phyloP scores from a whole-genome alignment of 2,113 vertebrate species.

The Crotophaga sulcirostris region DNA sequence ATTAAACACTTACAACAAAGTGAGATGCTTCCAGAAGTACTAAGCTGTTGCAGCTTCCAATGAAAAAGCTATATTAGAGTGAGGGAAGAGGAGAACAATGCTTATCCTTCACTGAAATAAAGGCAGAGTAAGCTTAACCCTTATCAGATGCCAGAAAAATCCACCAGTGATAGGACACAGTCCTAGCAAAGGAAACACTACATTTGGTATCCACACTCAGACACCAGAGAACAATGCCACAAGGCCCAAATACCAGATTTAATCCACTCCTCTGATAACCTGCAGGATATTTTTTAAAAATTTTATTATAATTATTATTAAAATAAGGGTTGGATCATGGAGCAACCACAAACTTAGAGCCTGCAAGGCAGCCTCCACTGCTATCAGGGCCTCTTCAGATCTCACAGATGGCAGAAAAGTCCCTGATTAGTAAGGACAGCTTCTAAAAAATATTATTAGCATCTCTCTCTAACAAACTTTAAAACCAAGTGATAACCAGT shows the following conservation, averaged over 20 bases:
- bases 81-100: background rate
- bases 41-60: background rate
- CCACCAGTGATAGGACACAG: background rate
- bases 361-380: background rate
- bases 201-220: background rate
- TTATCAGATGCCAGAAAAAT: background rate
- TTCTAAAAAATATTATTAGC: background rate
- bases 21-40: background rate
- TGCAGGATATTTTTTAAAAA: background rate
- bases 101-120: background rate
- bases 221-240: background rate
- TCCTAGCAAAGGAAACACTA: background rate
- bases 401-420: background rate
- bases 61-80: fast-evolving
- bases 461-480: background rate
- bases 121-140: background rate
- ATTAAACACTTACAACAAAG: background rate
- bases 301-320: background rate
- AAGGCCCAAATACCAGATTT: background rate
- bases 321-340: background rate
- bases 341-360: background rate
- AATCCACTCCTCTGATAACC: background rate
- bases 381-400: background rate
- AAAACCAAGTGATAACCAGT: background rate
- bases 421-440: background rate